A percentile compares a stretch with the other conserved stretches of the same genome.
These are phyloP conservation scores for Aselliscus stoliczkanus DNA, from an alignment of 2,797 vertebrate genomes.

Conservation along the genomic window DNA sequence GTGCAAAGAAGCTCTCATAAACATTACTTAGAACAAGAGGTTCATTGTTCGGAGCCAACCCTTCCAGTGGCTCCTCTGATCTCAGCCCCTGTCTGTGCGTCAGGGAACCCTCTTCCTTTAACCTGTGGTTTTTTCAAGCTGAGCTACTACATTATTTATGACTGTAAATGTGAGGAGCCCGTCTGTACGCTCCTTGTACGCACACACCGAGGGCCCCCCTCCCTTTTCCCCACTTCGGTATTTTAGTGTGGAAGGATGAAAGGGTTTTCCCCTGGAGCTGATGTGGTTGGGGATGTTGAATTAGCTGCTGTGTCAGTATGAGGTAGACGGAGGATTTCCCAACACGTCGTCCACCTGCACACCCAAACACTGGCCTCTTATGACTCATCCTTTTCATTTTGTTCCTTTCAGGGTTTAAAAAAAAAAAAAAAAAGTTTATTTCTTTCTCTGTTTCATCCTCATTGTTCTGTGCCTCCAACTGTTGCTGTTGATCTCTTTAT, in stretches of 20 bases:
- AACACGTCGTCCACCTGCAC: conserved; percentile 59
- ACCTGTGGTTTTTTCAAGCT: conserved; percentile 81
- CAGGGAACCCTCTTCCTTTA: conserved; percentile 81
- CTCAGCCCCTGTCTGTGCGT: conserved; percentile 80
- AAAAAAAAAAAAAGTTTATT: neutral
- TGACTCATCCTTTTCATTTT: neutral
- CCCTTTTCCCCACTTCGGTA: neutral
- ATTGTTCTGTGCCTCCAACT: neutral
- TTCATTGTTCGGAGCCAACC: conserved; percentile 80
- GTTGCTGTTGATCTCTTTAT: conserved; percentile 3
- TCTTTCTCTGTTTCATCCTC: neutral
- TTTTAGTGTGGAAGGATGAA: conserved; percentile 69
- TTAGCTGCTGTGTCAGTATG: conserved; percentile 12
- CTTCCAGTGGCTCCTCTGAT: conserved; percentile 80
- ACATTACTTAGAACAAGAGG: conserved; percentile 83
- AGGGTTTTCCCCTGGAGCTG: conserved; percentile 56
- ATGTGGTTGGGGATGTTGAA: conserved; percentile 36
- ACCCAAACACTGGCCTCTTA: neutral
- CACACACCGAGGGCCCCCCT: conserved; percentile 15
- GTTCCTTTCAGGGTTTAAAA: neutral
- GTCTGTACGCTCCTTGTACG: conserved; percentile 66
- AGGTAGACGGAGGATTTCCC: conserved; percentile 51
- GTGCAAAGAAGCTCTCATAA: conserved; percentile 84
- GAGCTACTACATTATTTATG: conserved; percentile 85
- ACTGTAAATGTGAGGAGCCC: conserved; percentile 73